A percentile compares a stretch with the other conserved stretches of the same genome.
Conservation (phyloP, 2,113 vertebrate species). For the Bufo bufo region DNA sequence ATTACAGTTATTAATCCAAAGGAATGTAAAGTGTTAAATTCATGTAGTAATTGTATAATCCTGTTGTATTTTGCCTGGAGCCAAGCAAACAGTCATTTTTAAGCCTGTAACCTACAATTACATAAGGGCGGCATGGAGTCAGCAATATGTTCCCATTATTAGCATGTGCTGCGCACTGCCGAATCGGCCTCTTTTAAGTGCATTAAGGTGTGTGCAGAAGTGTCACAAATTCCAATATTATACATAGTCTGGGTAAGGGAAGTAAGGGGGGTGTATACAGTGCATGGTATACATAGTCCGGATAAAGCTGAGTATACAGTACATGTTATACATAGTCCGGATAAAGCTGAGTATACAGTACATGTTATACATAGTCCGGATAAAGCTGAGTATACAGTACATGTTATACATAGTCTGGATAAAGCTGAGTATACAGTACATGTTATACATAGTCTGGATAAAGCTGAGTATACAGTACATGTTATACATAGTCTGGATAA, state of each 20-base stretch:
- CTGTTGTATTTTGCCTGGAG: constrained; percentile 10
- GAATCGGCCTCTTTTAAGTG: background rate
- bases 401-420: too few relatives aligned
- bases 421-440: too few relatives aligned
- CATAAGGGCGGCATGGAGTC: background rate
- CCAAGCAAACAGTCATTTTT: background rate
- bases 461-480: too few relatives aligned
- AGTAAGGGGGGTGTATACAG: too few relatives aligned
- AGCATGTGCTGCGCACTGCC: background rate
- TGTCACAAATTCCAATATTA: background rate
- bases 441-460: too few relatives aligned
- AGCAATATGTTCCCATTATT: background rate
- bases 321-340: too few relatives aligned
- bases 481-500: too few relatives aligned
- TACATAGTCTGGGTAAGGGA: background rate
- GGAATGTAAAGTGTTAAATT: constrained; percentile 7
- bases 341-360: too few relatives aligned
- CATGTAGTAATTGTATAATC: background rate
- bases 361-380: too few relatives aligned
- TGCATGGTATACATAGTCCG: too few relatives aligned
- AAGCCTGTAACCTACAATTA: background rate
- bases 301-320: too few relatives aligned
- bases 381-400: too few relatives aligned
- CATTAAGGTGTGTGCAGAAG: background rate
- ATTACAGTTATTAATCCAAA: constrained; percentile 35